Percentiles rank a stretch among this genome's conserved stretches.
phyloP scores from a whole-genome alignment of 2,113 vertebrate species.

The Nettapus auritus region DNA sequence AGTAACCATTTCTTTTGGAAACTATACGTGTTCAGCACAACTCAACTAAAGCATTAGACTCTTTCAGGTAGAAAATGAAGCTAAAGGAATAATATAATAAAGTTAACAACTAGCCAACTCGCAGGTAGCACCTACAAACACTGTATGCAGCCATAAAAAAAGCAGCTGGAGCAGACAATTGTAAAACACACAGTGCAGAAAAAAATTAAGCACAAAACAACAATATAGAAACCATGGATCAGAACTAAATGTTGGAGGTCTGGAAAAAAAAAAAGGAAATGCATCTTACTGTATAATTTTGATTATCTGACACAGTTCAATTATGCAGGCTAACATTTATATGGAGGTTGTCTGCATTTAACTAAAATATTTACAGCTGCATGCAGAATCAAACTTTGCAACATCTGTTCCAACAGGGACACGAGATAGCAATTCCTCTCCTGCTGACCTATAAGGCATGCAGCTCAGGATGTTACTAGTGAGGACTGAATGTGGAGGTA shows the following conservation, averaged over 20 bases:
- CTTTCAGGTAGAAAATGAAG: neutral
- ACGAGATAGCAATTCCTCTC: neutral
- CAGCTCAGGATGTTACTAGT: neutral
- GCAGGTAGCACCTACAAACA: neutral
- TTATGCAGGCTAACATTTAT: neutral
- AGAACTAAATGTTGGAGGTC: neutral
- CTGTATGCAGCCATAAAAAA: neutral
- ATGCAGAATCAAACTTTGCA: neutral
- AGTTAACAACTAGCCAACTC: neutral
- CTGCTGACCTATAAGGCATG: neutral
- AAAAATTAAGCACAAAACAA: neutral
- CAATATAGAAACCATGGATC: neutral
- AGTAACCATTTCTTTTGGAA: neutral
- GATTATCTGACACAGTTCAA: neutral
- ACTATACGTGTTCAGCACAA: neutral
- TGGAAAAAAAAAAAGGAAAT: neutral
- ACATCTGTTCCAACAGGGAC: neutral
- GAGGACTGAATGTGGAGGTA: neutral
- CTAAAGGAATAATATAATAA: neutral
- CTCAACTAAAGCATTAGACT: neutral
- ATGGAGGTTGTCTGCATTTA: neutral
- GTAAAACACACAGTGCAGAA: neutral
- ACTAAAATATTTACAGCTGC: neutral
- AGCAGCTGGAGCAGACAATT: neutral
- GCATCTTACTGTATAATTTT: neutral